Percentiles rank a stretch among this genome's conserved stretches.
phyloP scores from a whole-genome alignment of 2,797 vertebrate genomes.

The Onychomys leucogaster region DNA sequence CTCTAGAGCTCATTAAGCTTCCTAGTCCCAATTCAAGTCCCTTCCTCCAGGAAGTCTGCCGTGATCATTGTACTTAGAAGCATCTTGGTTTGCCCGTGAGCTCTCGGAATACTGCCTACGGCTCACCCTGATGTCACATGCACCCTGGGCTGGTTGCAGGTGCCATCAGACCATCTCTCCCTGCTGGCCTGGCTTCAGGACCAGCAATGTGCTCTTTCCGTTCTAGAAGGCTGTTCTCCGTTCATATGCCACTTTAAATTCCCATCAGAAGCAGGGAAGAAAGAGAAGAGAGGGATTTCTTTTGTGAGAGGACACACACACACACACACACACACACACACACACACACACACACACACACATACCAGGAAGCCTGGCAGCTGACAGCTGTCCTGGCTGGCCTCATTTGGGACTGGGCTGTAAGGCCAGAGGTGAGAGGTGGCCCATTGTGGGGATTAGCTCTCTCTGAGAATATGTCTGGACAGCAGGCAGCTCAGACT shows the following conservation, averaged over 20 bases:
- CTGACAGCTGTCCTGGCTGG: constrained; percentile 61
- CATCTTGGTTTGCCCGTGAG: background rate
- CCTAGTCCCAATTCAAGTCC: background rate
- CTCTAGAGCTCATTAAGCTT: background rate
- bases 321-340: background rate
- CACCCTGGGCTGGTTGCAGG: background rate
- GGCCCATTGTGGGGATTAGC: constrained; percentile 64
- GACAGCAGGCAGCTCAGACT: constrained; percentile 63
- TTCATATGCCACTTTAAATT: background rate
- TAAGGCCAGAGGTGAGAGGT: constrained; percentile 58
- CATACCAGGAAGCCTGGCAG: background rate
- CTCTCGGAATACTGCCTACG: background rate
- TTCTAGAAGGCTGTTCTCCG: background rate
- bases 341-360: too few relatives aligned
- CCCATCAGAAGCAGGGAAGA: background rate
- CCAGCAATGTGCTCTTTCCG: background rate
- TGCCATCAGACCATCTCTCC: background rate
- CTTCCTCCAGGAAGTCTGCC: constrained; percentile 20
- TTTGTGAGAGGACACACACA: background rate
- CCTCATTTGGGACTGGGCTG: constrained; percentile 47
- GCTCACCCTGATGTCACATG: too few relatives aligned
- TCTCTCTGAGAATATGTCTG: constrained; percentile 72
- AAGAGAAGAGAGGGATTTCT: background rate
- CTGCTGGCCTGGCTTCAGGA: background rate
- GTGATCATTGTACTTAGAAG: background rate